A percentile compares a stretch with the other conserved stretches of the same genome.
Evolutionary conservation across 2,113 vertebrate genomes (phyloP).

Genomic region (Lethenteron reissneri): DNA sequence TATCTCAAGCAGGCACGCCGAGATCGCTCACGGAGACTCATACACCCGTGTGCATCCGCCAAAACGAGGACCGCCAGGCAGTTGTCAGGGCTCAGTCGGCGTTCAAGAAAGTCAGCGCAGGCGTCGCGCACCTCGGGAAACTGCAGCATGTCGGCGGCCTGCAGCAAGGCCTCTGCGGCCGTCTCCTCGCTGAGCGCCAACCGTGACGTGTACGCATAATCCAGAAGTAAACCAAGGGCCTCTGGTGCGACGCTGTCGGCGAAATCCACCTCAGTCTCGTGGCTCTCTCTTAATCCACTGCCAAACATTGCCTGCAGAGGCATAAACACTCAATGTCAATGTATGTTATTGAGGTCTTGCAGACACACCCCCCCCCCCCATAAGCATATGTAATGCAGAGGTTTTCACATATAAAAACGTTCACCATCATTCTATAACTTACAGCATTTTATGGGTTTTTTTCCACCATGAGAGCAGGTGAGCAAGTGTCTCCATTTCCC

Average conservation of each 20-base stretch:
- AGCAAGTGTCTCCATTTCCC: too few relatives aligned
- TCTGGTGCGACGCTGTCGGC: constrained; percentile 41
- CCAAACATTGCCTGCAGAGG: constrained; percentile 33
- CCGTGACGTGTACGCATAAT: constrained; percentile 43
- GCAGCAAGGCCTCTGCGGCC: constrained; percentile 40
- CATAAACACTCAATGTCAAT: background rate
- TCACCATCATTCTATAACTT: too few relatives aligned
- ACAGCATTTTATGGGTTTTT: too few relatives aligned
- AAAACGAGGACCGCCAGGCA: constrained; percentile 53
- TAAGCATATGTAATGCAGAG: too few relatives aligned
- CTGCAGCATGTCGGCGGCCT: constrained; percentile 51
- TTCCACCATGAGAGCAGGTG: too few relatives aligned
- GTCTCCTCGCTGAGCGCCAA: constrained; percentile 49
- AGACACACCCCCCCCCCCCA: too few relatives aligned
- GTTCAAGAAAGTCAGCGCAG: constrained; percentile 38
- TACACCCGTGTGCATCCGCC: constrained; percentile 41
- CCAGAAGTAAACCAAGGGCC: constrained; percentile 41
- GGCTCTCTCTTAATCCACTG: constrained; percentile 35
- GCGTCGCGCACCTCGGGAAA: constrained; percentile 49
- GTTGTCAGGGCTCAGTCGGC: constrained; percentile 43
- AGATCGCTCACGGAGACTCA: constrained; percentile 36
- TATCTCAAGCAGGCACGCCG: constrained; percentile 43
- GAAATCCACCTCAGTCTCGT: constrained; percentile 37
- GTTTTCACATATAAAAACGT: too few relatives aligned
- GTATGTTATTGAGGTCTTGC: too few relatives aligned